Conservation (phyloP, 2,888 invertebrate genomes). For the Mimachlamys varia region DNA sequence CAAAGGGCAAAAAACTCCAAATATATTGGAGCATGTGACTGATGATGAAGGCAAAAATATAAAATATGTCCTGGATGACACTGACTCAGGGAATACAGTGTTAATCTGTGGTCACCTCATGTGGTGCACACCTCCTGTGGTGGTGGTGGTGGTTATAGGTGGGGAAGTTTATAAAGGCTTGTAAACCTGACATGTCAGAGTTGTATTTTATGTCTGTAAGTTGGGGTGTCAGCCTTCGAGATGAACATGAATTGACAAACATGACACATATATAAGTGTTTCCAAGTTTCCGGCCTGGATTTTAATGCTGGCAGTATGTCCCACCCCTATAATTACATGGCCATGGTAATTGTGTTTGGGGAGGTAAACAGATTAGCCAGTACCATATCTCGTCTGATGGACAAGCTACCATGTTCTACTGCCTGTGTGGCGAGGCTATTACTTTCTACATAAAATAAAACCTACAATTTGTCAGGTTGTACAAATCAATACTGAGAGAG, state of each 20-base stretch:
- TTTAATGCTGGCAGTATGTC: not conserved
- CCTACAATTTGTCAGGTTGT: not conserved
- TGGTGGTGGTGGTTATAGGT: no score
- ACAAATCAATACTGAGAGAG: not conserved
- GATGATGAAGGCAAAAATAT: no score
- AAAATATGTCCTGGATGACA: no score
- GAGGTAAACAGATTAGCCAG: constrained; percentile 7
- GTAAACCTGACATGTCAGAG: no score
- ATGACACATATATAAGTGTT: not conserved
- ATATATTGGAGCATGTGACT: no score
- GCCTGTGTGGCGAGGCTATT: not conserved
- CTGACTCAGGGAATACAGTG: no score
- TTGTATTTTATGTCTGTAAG: not conserved
- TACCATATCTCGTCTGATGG: not conserved
- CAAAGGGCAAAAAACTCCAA: no score
- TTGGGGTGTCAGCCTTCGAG: not conserved
- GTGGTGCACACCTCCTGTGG: no score
- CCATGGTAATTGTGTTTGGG: not conserved
- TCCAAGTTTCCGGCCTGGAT: not conserved
- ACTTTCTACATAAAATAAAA: not conserved
- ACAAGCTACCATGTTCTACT: not conserved
- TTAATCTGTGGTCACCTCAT: no score
- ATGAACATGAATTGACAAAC: not conserved
- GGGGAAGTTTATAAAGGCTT: no score
- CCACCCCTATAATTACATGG: not conserved